A percentile compares a stretch with the other conserved stretches of the same genome.
Conservation (phyloP, 2,797 vertebrate genomes). For the Catharus ustulatus region DNA sequence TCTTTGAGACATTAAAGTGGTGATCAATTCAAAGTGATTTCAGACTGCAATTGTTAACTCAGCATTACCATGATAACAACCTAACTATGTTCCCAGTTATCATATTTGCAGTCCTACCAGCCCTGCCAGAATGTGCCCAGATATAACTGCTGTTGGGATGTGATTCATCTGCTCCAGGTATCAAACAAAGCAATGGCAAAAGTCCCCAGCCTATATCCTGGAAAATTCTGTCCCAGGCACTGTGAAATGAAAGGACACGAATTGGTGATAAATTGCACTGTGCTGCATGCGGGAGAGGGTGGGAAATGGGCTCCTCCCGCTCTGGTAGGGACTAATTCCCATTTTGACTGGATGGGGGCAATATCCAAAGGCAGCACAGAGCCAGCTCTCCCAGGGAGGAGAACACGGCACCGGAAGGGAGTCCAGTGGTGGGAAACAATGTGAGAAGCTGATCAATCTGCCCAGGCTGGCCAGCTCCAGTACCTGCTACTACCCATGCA, state of each 20-base stretch:
- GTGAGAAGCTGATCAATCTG: not conserved
- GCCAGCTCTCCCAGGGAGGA: not conserved
- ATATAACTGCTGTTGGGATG: fast-evolving
- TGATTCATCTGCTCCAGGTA: not conserved
- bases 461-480: not conserved
- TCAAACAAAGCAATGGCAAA: not conserved
- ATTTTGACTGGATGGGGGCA: not conserved
- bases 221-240: not conserved
- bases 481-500: fast-evolving
- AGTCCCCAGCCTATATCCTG: not conserved
- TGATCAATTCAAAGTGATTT: not conserved
- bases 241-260: fast-evolving
- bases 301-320: not conserved
- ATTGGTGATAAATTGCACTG: not conserved
- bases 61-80: not conserved
- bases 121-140: not conserved
- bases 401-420: not conserved
- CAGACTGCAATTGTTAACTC: not conserved
- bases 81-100: not conserved
- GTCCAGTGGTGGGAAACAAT: not conserved
- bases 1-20: not conserved
- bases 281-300: not conserved
- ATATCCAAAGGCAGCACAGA: not conserved
- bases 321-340: not conserved
- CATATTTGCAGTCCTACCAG: not conserved